phyloP scores from a whole-genome alignment of 2,797 vertebrate genomes.

The Sus cebifrons region DNA sequence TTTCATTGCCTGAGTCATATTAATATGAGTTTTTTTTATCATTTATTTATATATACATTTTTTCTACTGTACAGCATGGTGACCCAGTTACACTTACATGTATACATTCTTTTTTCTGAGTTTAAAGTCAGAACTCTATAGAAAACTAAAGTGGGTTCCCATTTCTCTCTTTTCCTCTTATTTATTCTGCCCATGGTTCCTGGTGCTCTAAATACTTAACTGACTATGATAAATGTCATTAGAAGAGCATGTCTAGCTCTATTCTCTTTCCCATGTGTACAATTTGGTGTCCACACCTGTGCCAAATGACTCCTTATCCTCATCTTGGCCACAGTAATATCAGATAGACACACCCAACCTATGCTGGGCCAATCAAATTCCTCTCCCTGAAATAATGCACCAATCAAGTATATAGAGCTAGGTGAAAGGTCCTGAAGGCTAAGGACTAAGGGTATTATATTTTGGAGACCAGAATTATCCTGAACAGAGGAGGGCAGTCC shows the following conservation, averaged over 20 bases:
- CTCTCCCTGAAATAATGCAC: not conserved
- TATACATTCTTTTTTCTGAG: too few relatives aligned
- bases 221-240: too few relatives aligned
- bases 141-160: not conserved
- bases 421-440: not conserved
- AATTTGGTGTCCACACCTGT: not conserved
- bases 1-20: not conserved
- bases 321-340: not conserved
- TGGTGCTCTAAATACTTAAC: not conserved
- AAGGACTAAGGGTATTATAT: not conserved
- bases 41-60: too few relatives aligned
- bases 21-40: too few relatives aligned
- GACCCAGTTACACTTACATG: too few relatives aligned
- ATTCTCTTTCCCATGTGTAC: not conserved
- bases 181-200: not conserved
- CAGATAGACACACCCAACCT: not conserved
- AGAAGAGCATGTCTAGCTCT: not conserved
- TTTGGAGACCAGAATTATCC: not conserved
- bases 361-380: not conserved
- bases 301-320: not conserved
- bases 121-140: not conserved
- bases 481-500: not conserved
- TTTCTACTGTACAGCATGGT: too few relatives aligned
- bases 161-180: not conserved
- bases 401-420: not conserved